Conservation (phyloP, 2,113 vertebrate species). For the Takifugu flavidus region DNA sequence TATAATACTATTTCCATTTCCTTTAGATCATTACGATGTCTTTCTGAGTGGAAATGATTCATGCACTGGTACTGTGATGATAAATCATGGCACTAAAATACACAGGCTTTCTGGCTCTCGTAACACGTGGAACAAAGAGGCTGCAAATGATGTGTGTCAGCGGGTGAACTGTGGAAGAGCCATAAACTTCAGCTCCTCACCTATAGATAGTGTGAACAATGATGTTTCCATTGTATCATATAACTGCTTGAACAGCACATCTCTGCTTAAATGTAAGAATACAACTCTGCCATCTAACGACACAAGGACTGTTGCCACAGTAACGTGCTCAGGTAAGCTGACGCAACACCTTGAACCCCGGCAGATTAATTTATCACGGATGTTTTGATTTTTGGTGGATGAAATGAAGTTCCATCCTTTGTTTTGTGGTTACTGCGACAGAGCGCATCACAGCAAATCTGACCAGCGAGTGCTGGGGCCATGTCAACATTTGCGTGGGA, state of each 20-base stretch:
- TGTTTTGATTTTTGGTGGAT: background rate
- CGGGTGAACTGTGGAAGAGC: slow-evolving; percentile 37
- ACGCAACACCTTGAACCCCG: background rate
- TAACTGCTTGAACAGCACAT: slow-evolving; percentile 7
- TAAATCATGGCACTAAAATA: rapidly evolving
- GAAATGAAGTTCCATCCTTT: background rate
- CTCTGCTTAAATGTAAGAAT: slow-evolving; percentile 29
- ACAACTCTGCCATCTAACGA: rapidly evolving
- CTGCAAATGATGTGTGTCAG: slow-evolving; percentile 37
- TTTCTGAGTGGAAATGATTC: slow-evolving; percentile 16
- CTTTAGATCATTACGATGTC: slow-evolving; percentile 36
- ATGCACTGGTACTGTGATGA: slow-evolving; percentile 51
- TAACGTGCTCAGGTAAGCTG: slow-evolving; percentile 55
- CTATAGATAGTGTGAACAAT: rapidly evolving
- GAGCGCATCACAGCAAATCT: background rate
- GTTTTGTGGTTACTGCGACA: slow-evolving; percentile 2
- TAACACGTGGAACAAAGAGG: background rate
- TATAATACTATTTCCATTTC: background rate
- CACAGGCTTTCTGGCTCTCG: slow-evolving; percentile 36
- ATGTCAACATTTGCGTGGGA: slow-evolving; percentile 11
- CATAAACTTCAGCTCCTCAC: rapidly evolving
- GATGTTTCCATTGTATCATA: background rate
- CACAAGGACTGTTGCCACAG: slow-evolving; percentile 7
- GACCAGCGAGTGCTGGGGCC: slow-evolving; percentile 38
- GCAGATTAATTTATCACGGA: background rate